Base-by-base conservation (phyloP, 2,888 invertebrate genomes). In the Chironomus riparius region DNA sequence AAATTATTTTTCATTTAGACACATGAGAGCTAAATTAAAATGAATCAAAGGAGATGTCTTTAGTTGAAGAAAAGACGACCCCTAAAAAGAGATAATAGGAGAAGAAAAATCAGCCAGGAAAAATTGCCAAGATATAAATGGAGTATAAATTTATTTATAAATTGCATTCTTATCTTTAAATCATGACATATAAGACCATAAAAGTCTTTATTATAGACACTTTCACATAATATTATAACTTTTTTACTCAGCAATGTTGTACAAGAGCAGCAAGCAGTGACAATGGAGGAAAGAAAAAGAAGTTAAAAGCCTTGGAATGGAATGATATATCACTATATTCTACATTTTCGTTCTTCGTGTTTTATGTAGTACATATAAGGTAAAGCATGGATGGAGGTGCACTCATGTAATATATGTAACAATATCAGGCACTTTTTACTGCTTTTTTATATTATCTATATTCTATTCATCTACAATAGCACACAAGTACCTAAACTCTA, bases 151-250 rank as follows among this genome's bases (percentile, higher is more conserved):
- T 62, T 73, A 73, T 73, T 73, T 75, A 75, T 75, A 75, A 75
- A 75, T 75, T 75, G 68, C 75, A 75, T 75, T 75, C 68, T 68
- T 68, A 68, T 75, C 68, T 38, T 68, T 75, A 75, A 75, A 68
- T 75, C 75, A 68, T 75, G 68, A 22, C 75, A 48, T 75, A 56
- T 28, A 68, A 75, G 48, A 68, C 75, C 75, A 75, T 75, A 75
- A 75, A 75, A 68, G 75, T 68, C 75, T 75, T 68, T 68, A 75
- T 75, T 75, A 75, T 75, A 75, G 75, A 75, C 75, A 75, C 68
- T 75, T 75, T 48, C 75, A 75, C 75, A 75, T 75, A 68, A 47
- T 68, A 68, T 75, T 38, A 48, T 28, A 38, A 68, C 56, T 73
- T 38, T 38, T 38, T 38, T 38, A 38, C 56, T 56, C 18, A 56